Conservation (phyloP, 2,888 invertebrate species). For the Epirrhoe tristata region DNA sequence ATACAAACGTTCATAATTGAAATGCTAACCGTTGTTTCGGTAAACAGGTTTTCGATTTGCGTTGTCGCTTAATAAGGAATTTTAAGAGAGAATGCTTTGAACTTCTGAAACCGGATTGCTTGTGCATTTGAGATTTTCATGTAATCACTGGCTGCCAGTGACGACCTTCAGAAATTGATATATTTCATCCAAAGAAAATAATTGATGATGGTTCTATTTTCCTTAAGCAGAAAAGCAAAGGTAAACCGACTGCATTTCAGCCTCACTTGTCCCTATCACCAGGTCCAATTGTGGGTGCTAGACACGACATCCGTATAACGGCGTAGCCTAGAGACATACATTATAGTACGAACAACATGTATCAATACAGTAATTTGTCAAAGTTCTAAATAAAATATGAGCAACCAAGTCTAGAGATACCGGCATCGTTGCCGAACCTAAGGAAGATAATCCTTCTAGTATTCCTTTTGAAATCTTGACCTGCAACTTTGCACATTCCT, state of each 20-base stretch:
- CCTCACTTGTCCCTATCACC: neutral
- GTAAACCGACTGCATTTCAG: slow-evolving; percentile 11
- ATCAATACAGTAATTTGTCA: neutral
- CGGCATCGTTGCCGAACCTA: neutral
- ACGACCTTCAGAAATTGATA: slow-evolving; percentile 13
- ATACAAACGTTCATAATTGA: neutral
- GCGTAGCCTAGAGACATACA: neutral
- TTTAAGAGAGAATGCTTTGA: slow-evolving; percentile 37
- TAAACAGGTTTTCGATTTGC: slow-evolving; percentile 15
- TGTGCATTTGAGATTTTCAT: slow-evolving; percentile 3
- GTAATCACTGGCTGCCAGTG: slow-evolving; percentile 4
- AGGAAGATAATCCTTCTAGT: neutral
- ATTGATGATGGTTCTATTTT: neutral
- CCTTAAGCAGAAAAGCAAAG: neutral
- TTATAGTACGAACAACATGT: neutral
- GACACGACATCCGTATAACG: neutral
- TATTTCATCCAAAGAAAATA: neutral
- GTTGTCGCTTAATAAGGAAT: slow-evolving; percentile 26
- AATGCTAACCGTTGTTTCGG: slow-evolving; percentile 10
- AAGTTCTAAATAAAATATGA: neutral
- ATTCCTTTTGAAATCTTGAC: neutral
- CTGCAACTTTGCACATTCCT: neutral
- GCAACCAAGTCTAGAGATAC: neutral
- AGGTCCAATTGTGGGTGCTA: neutral
- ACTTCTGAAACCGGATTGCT: slow-evolving; percentile 33